Evolutionary conservation across 2,113 vertebrate genomes (phyloP).

Genomic region (Hippocampus zosterae): DNA sequence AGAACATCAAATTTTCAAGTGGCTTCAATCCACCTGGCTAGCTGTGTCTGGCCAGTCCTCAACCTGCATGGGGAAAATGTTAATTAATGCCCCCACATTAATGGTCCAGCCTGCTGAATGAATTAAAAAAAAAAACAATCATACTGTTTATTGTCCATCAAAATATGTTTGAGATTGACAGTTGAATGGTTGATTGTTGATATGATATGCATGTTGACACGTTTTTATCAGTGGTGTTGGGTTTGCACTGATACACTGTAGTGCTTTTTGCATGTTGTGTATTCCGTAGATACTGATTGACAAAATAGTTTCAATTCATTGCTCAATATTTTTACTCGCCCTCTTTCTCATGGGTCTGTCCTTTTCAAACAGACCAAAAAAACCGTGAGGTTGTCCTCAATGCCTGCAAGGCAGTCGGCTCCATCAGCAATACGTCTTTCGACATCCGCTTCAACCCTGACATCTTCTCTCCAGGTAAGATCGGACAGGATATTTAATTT

Average conservation of each 20-base stretch:
- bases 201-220: constrained; percentile 27
- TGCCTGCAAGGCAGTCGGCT: constrained; percentile 92
- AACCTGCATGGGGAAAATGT: constrained; percentile 32
- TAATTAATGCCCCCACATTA: background rate
- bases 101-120: constrained; percentile 17
- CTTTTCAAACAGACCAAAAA: constrained; percentile 78
- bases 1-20: background rate
- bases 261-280: background rate
- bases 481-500: background rate
- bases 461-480: constrained; percentile 92
- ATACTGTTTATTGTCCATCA: constrained; percentile 17
- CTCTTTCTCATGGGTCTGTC: background rate
- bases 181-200: constrained; percentile 6
- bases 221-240: constrained; percentile 7
- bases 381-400: constrained; percentile 93
- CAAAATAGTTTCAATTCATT: background rate
- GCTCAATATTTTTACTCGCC: background rate
- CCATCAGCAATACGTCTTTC: constrained; percentile 88
- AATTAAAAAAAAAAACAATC: background rate
- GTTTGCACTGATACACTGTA: background rate
- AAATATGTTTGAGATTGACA: constrained; percentile 11
- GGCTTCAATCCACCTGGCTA: constrained; percentile 49
- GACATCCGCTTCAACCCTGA: constrained; percentile 98
- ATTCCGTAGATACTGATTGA: background rate
- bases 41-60: constrained; percentile 48